Base-by-base conservation (phyloP, 2,888 invertebrate genomes). In the Andricus curvator region DNA sequence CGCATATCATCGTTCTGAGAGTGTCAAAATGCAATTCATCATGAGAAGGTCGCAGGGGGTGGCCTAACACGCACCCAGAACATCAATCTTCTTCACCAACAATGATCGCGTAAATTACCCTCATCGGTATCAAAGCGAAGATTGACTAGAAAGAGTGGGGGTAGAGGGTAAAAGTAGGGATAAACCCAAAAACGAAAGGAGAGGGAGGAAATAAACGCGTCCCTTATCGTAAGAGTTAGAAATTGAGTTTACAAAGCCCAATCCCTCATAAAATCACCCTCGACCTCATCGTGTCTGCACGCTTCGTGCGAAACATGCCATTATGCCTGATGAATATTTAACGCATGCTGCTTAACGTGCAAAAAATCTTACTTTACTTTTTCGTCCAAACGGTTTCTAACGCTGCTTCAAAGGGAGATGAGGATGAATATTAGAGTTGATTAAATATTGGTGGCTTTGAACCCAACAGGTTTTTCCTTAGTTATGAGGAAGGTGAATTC, bases 1-100 rank as follows among this genome's bases (percentile, higher is more conserved):
- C 83, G 82, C 70, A 80, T 77, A 79, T 81, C 80, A 79, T 70
- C 65, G 78, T 20, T 81, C 78, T 76, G 70, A 84, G 88, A 87
- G 88, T 84, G 89, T 89, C 87, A 90, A 89, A 90, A 87, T 88
- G 90, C 88, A 88, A 90, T 90, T 90, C 89, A 90, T 90, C 90
- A 88, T 83, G 84, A 76, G 77, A 83, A 65, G 70, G 80, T 78
- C 80, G 84, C 81, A 82, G 74, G 41, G 78, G 74, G 78, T 77
- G 77, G 65, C 67, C 51, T 77, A 78, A 86, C 90, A 89, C 89
- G 90, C 90, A 90, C 87, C 88, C 89, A 86, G 88, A 88, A 88
- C 91, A 91, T 92, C 91, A 91, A 92, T 92, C 91, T 92, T 91
- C 90, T 89, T 90, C 89, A 87, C 89, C 89, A 88, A 89, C 90